Conservation (phyloP, 2,797 vertebrate genomes). For the Acipenser ruthenus region DNA sequence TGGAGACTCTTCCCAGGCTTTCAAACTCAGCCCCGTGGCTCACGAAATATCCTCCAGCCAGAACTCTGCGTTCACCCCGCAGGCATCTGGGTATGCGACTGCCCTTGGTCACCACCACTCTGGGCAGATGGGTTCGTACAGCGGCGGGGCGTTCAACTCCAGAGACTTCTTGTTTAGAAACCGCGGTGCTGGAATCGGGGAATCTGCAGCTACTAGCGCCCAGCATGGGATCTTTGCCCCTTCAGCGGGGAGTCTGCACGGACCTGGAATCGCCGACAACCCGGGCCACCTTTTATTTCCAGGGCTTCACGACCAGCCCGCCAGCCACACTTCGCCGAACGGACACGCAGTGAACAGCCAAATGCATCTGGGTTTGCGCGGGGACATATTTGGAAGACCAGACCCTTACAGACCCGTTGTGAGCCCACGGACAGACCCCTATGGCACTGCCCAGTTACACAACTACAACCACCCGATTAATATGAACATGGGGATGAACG, state of each 20-base stretch:
- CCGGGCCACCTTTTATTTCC: constrained; percentile 90
- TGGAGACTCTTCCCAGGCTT: constrained; percentile 83
- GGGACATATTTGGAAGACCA: constrained; percentile 87
- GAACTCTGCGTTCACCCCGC: constrained; percentile 91
- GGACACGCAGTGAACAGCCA: constrained; percentile 90
- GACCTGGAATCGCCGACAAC: constrained; percentile 81
- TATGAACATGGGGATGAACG: constrained; percentile 95
- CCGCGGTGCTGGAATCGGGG: constrained; percentile 73
- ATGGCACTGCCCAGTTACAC: constrained; percentile 77
- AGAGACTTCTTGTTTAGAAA: constrained; percentile 97
- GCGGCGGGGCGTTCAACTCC: constrained; percentile 85
- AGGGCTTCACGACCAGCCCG: constrained; percentile 87
- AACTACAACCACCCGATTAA: constrained; percentile 91
- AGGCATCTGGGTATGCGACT: constrained; percentile 82
- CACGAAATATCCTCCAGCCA: constrained; percentile 89
- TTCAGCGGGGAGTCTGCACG: constrained; percentile 74
- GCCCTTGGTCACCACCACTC: constrained; percentile 77
- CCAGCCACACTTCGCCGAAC: constrained; percentile 76
- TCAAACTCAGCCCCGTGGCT: constrained; percentile 87
- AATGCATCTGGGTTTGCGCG: constrained; percentile 90
- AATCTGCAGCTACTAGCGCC: constrained; percentile 65
- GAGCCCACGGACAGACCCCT: constrained; percentile 88
- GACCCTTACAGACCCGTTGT: constrained; percentile 87
- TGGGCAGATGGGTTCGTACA: constrained; percentile 85
- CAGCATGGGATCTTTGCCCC: constrained; percentile 79